A percentile compares a stretch with the other conserved stretches of the same genome.
Conservation (phyloP, 2,113 vertebrate genomes). For the Platysteira castanea region DNA sequence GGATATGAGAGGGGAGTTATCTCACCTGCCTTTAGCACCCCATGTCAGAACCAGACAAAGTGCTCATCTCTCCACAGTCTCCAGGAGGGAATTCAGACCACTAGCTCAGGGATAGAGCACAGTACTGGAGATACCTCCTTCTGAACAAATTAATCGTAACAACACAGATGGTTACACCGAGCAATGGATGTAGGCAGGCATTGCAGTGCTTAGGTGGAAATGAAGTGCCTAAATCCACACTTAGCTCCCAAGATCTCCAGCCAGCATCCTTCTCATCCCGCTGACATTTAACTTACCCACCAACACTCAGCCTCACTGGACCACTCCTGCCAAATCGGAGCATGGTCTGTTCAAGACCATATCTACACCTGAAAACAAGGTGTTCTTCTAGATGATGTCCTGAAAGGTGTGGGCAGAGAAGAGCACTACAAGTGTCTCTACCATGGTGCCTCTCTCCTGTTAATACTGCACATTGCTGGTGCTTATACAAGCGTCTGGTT, state of each 20-base stretch:
- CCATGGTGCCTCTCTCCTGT: neutral
- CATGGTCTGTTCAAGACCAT: neutral
- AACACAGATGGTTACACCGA: neutral
- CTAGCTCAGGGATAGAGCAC: neutral
- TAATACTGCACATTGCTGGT: neutral
- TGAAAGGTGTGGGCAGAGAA: neutral
- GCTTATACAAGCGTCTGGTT: neutral
- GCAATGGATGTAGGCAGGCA: neutral
- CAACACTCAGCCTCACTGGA: neutral
- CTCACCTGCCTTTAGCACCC: neutral
- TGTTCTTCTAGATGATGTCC: neutral
- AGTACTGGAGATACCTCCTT: neutral
- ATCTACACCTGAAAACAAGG: neutral
- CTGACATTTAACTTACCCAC: neutral
- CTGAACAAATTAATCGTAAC: neutral
- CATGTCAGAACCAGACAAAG: neutral
- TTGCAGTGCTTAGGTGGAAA: neutral
- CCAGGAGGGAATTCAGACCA: neutral
- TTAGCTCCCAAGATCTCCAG: neutral
- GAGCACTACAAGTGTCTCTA: neutral
- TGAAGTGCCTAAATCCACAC: neutral
- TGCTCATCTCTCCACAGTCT: neutral
- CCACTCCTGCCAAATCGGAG: neutral
- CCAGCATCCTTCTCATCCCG: neutral
- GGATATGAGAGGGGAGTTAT: neutral